Evolutionary conservation across 2,888 invertebrate genomes (phyloP).

Genomic region (Drosophila incognita): DNA sequence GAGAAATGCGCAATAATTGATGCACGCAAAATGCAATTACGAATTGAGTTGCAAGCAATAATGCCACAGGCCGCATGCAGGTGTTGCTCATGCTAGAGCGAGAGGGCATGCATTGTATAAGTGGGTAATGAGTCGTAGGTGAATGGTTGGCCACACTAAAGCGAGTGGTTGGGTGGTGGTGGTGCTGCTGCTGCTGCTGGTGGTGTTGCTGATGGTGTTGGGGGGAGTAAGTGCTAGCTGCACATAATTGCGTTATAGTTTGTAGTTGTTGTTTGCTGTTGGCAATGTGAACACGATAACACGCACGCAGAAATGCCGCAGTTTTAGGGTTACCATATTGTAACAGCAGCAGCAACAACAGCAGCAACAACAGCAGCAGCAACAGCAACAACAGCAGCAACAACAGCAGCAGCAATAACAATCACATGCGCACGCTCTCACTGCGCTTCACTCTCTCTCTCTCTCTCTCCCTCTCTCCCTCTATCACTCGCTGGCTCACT

Average conservation of each 20-base stretch:
- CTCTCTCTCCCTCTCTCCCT: background rate
- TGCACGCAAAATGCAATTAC: constrained; percentile 76
- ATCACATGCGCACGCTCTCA: constrained; percentile 68
- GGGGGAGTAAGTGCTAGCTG: constrained; percentile 14
- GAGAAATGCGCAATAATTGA: constrained; percentile 78
- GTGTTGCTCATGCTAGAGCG: background rate
- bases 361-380: background rate
- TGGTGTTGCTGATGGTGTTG: background rate
- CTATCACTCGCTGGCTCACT: background rate
- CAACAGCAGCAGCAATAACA: constrained; percentile 11
- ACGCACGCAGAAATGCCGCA: constrained; percentile 48
- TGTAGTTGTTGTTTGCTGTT: constrained; percentile 51
- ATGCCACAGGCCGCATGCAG: constrained; percentile 4
- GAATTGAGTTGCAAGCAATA: constrained; percentile 41
- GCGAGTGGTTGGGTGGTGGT: background rate
- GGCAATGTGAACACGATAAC: constrained; percentile 61
- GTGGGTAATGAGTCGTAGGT: constrained; percentile 57
- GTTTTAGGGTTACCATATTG: constrained; percentile 67
- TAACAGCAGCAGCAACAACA: constrained; percentile 16
- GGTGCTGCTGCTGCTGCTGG: background rate
- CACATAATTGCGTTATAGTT: constrained; percentile 76
- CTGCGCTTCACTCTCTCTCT: constrained; percentile 41
- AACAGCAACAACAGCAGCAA: background rate
- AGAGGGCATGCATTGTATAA: constrained; percentile 8
- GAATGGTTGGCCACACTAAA: constrained; percentile 13